Base-by-base conservation (phyloP, 2,113 vertebrate genomes). In the Oceanites oceanicus region DNA sequence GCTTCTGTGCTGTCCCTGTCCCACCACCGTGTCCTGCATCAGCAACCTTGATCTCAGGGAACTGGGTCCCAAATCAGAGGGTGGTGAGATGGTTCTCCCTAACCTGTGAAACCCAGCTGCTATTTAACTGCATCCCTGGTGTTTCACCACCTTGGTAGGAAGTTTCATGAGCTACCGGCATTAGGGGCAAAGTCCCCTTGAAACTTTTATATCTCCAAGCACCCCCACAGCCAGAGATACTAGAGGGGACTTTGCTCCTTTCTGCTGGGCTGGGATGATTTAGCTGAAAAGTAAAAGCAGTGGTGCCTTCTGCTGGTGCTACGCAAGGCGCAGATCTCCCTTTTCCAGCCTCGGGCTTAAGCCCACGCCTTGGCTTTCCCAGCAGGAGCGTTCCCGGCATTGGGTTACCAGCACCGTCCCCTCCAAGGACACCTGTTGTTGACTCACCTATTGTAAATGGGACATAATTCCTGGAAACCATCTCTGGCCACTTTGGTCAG, bases 361-460 rank as follows among this genome's bases (percentile, higher is more conserved):
- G n/a, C 52, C 56, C 63, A 7, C 0, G 5, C 29, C 58, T 61
- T 32, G 50, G 61, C 58, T 90, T 95, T 81, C 61, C 86, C 88
- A 67, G 88, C 82, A 65, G 92, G 47, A 53, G 11, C 2, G 0
- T 29, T 75, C 36, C 88, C 3, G 30, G 26, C 5, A 1, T 13
- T 42, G 63, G 42, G 44, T 89, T 88, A 71, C 38, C 79, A 40
- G 63, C 79, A 44, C 15, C 4, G 1, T 26, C 86, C 59, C 70
- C 73, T 93, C 25, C 45, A 34, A 76, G 62, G 91, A 91, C 95
- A 94, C 92, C 95, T 97, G 94, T 5, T 86, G 66, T 88, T 97
- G 97, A 97, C 89, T 96, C 97, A 96, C 62, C 45, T 62, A 82
- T 82, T 88, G 86, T 92, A 89, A 88, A 71, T 1, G 66, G 52